These are phyloP conservation scores for Ormia ochracea DNA, from an alignment of 2,888 invertebrate species.

Conservation along the genomic window DNA sequence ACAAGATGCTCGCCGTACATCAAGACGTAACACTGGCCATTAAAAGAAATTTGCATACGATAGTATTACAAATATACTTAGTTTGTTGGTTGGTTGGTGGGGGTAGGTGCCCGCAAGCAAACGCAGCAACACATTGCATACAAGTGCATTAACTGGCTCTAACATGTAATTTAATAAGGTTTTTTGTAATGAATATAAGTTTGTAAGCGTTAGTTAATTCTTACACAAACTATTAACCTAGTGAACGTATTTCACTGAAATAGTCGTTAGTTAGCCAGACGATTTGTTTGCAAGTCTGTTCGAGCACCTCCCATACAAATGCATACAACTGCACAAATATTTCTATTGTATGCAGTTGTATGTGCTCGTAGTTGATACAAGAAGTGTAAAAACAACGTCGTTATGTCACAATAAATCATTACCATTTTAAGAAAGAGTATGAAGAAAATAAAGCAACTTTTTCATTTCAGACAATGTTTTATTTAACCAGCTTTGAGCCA, in stretches of 20 bases:
- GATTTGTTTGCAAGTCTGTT: not conserved
- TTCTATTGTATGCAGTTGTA: too few species aligned
- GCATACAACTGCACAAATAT: not conserved
- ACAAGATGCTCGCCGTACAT: not conserved
- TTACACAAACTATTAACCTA: slow-evolving; percentile 57
- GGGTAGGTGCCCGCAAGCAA: too few species aligned
- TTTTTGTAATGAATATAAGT: slow-evolving; percentile 16
- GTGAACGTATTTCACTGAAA: slow-evolving; percentile 42
- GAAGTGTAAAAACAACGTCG: slow-evolving; percentile 11
- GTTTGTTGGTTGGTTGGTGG: too few species aligned
- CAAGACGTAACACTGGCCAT: slow-evolving; percentile 39
- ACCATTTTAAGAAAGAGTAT: slow-evolving; percentile 27
- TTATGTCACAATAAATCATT: slow-evolving; percentile 61
- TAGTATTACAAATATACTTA: slow-evolving; percentile 25
- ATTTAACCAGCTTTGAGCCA: not conserved
- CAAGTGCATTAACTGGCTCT: not conserved
- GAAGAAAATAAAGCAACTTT: slow-evolving; percentile 23
- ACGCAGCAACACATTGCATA: not conserved
- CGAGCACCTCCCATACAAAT: not conserved
- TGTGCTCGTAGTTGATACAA: not conserved
- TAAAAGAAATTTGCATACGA: slow-evolving; percentile 57
- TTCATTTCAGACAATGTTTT: not conserved
- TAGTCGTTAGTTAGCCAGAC: slow-evolving; percentile 10
- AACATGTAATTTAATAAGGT: slow-evolving; percentile 27
- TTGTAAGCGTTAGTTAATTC: slow-evolving; percentile 21